Conservation (phyloP, 2,888 invertebrate genomes). For the Argynnis bischoffii region DNA sequence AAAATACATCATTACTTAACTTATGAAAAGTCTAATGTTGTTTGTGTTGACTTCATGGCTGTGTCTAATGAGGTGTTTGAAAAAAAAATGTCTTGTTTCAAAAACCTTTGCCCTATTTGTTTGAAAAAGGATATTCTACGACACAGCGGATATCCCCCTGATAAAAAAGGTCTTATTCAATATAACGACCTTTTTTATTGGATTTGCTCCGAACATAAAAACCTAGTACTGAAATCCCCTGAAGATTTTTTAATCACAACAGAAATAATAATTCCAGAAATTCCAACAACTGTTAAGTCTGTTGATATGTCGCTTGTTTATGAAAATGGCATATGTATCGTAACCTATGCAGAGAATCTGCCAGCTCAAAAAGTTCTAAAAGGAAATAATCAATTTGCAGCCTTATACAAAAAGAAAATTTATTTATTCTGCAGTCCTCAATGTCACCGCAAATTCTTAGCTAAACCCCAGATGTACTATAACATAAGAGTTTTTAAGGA, state of each 20-base stretch:
- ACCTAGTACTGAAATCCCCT: constrained; percentile 71
- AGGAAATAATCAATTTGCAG: constrained; percentile 73
- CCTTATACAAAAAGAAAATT: constrained; percentile 70
- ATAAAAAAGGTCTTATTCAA: constrained; percentile 81
- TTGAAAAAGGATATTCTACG: constrained; percentile 60
- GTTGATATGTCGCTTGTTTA: constrained; percentile 66
- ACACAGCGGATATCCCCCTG: constrained; percentile 71
- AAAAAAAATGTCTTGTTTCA: constrained; percentile 72
- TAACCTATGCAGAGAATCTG: constrained; percentile 81
- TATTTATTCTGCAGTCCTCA: constrained; percentile 81
- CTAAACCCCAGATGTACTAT: constrained; percentile 74
- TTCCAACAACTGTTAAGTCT: constrained; percentile 73
- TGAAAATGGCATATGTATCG: constrained; percentile 83
- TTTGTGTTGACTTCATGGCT: constrained; percentile 76
- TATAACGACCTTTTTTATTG: constrained; percentile 82
- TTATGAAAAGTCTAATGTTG: constrained; percentile 71
- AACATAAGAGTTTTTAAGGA: constrained; percentile 69
- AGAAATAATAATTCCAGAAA: constrained; percentile 67
- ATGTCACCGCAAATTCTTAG: constrained; percentile 80
- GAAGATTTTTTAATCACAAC: constrained; percentile 54
- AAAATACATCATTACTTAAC: constrained; percentile 79
- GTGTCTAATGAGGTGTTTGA: constrained; percentile 81
- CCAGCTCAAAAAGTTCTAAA: constrained; percentile 68
- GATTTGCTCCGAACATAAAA: constrained; percentile 81
- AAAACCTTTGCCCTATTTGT: constrained; percentile 84